phyloP scores from a whole-genome alignment of 2,888 invertebrate genomes.

The Papilio elwesi region DNA sequence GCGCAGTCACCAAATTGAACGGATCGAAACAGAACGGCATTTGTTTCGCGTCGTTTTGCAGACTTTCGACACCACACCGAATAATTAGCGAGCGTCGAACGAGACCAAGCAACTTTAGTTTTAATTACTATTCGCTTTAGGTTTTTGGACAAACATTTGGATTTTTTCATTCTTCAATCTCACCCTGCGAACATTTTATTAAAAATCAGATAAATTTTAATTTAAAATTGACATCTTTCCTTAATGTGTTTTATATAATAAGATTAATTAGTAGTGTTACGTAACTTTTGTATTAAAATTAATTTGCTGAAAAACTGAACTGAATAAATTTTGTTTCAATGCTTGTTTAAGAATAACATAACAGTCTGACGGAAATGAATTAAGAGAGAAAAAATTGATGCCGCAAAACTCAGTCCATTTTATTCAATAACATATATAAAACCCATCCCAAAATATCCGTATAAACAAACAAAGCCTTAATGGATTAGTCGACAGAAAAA shows the following conservation, averaged over 20 bases:
- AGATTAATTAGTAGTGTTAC: too few species aligned
- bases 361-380: background rate
- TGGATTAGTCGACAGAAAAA: slow-evolving; percentile 14
- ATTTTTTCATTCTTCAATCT: background rate
- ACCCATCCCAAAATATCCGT: background rate
- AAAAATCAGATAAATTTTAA: too few species aligned
- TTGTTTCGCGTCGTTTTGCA: slow-evolving; percentile 28
- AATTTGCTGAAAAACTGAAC: background rate
- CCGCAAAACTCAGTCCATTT: background rate
- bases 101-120: background rate
- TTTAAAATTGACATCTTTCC: too few species aligned
- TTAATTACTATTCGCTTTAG: slow-evolving; percentile 25
- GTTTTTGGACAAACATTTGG: background rate
- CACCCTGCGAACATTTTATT: too few species aligned
- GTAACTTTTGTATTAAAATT: background rate
- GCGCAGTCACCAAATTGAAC: slow-evolving; percentile 47
- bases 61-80: slow-evolving; percentile 21
- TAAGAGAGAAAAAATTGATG: too few species aligned
- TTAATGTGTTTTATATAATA: background rate
- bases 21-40: slow-evolving; percentile 45
- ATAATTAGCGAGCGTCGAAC: slow-evolving; percentile 22
- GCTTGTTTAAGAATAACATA: background rate
- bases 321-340: background rate
- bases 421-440: background rate
- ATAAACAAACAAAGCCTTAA: background rate